Evolutionary conservation across 2,113 vertebrate species (phyloP), one percentile per base, ranked within the genome.

Genomic region (Hylia prasina): DNA sequence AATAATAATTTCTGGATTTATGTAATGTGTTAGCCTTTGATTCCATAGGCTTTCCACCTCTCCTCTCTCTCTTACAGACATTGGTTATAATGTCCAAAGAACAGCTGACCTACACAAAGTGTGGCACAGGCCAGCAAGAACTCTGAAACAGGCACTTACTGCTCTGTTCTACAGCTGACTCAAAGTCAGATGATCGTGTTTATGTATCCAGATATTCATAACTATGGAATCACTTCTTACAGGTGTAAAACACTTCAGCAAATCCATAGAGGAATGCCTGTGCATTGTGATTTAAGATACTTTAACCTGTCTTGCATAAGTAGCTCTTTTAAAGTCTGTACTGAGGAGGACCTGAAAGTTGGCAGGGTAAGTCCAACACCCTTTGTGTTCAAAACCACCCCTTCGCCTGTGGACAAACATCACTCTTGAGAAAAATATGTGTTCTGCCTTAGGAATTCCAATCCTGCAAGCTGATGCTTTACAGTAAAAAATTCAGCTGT

Each of bases 241-340:
- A 56, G 22, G 33, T 72, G 28, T 33, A 44, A 39, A 88, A 20
- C 3, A 14, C 20, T 12, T 9, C 16, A 76, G 24, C 15, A 75
- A n/a, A 76, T 68, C 24, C 3, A 4, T 3, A 47, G 39, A 25
- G 25, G 16, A 76, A 7, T 10, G 18, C 3, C 2, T 4, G 0
- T 37, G 4, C 37, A 6, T 18, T 71, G 7, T 39, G 22, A 28
- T 80, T 58, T 80, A 40, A 53, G 50, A 18, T 16, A 7, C 1
- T 5, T 40, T 56, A 56, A 45, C 40, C 6, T 24, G 6, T 15
- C 5, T 50, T 56, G 35, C 2, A 3, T 72, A 47, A 79, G 37
- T 9, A 65, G 37, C 14, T 83, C 15, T 53, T 4, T 2, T 30
- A 18, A 72, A 35, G 56, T 54, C 56, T 50, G 20, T n/a, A n/a